These are phyloP conservation scores for Anagyrus pseudococci DNA, from an alignment of 2,888 invertebrate species.

Conservation along the genomic window DNA sequence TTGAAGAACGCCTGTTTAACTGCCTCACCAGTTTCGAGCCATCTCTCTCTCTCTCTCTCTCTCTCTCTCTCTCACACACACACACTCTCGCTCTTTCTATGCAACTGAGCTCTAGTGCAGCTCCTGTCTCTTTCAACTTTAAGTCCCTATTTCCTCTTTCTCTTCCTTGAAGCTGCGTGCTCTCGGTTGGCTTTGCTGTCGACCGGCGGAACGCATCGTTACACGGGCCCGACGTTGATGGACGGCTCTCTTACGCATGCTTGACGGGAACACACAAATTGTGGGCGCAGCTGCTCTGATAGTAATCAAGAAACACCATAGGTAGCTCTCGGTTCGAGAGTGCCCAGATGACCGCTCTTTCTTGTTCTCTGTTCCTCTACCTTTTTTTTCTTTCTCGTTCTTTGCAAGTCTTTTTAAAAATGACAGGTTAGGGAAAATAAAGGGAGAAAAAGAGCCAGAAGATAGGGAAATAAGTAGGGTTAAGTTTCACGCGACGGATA, in stretches of 20 bases:
- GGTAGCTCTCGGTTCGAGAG: constrained; percentile 43
- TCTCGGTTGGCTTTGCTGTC: constrained; percentile 13
- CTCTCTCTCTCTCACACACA: too few relatives aligned
- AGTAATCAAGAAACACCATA: constrained; percentile 57
- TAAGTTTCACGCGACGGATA: constrained; percentile 39
- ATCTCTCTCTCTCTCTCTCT: constrained; percentile 26
- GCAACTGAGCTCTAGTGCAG: too few relatives aligned
- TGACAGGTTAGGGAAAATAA: too few relatives aligned
- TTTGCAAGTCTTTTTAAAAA: too few relatives aligned
- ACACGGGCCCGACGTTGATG: constrained; percentile 56
- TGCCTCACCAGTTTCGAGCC: neutral
- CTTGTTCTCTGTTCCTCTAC: too few relatives aligned
- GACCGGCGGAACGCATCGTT: constrained; percentile 40
- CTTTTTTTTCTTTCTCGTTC: too few relatives aligned
- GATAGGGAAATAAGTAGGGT: constrained; percentile 16
- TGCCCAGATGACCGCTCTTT: constrained; percentile 51
- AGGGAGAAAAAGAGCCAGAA: too few relatives aligned
- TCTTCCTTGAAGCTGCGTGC: neutral
- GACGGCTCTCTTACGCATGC: constrained; percentile 58
- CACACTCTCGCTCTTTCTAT: neutral
- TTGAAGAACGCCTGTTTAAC: constrained; percentile 11
- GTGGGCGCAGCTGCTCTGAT: constrained; percentile 60
- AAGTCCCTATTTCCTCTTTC: neutral
- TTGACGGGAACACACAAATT: constrained; percentile 54
- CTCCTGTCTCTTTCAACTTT: neutral